Conservation (phyloP, 2,113 vertebrate genomes). For the Paedocypris sp. region DNA sequence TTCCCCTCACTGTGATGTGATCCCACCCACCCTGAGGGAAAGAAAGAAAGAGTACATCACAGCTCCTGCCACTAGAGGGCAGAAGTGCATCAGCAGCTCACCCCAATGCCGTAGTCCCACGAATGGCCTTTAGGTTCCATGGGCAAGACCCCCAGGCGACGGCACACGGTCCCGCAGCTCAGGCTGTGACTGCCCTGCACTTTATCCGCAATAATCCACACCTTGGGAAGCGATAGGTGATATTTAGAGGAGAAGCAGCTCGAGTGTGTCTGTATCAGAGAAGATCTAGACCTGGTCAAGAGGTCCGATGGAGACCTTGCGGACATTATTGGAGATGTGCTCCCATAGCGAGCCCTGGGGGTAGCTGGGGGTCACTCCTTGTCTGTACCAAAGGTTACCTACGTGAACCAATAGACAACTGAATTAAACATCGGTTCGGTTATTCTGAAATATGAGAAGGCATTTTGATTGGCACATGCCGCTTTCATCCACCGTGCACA, state of each 20-base stretch:
- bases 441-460: too few species aligned
- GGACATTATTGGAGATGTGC: slow-evolving; percentile 89
- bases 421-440: too few species aligned
- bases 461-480: too few species aligned
- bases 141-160: slow-evolving; percentile 74
- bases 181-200: slow-evolving; percentile 89
- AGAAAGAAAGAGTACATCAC: too few species aligned
- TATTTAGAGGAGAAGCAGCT: not conserved
- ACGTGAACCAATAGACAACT: too few species aligned
- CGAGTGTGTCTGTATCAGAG: not conserved
- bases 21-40: slow-evolving; percentile 85
- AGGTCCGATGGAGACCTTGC: slow-evolving; percentile 82
- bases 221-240: slow-evolving; percentile 49
- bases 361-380: slow-evolving; percentile 82
- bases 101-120: slow-evolving; percentile 97
- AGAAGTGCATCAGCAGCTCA: slow-evolving; percentile 46
- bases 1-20: slow-evolving; percentile 79
- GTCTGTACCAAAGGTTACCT: slow-evolving; percentile 88
- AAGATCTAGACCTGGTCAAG: slow-evolving; percentile 78
- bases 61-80: not conserved
- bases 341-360: slow-evolving; percentile 89
- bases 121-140: slow-evolving; percentile 74
- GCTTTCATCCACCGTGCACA: slow-evolving; percentile 80
- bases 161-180: slow-evolving; percentile 90
- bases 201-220: slow-evolving; percentile 96